A percentile compares a stretch with the other conserved stretches of the same genome.
phyloP scores from a whole-genome alignment of 2,113 vertebrate genomes.

The Zingel zingel region DNA sequence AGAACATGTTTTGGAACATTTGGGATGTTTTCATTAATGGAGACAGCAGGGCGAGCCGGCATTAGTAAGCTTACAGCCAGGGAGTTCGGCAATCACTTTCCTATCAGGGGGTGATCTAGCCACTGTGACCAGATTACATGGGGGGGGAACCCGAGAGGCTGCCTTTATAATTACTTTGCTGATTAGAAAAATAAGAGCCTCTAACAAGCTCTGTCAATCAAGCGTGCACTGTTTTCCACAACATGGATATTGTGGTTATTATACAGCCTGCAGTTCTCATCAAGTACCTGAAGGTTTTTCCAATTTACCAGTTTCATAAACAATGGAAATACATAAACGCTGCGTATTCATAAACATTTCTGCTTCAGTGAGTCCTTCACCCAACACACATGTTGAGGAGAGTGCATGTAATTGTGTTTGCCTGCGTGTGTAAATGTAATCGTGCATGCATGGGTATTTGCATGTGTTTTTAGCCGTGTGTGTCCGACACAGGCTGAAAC shows the following conservation, averaged over 20 bases:
- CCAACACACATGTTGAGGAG: slow-evolving; percentile 19
- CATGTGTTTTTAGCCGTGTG: slow-evolving; percentile 39
- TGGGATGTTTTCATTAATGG: slow-evolving; percentile 57
- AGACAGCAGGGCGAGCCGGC: slow-evolving; percentile 44
- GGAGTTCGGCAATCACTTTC: slow-evolving; percentile 69
- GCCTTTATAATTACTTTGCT: slow-evolving; percentile 80
- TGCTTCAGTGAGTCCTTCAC: slow-evolving; percentile 36
- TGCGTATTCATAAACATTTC: slow-evolving; percentile 62
- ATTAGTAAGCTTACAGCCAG: slow-evolving; percentile 44
- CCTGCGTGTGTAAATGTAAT: slow-evolving; percentile 2
- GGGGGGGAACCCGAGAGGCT: slow-evolving; percentile 73
- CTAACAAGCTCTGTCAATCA: slow-evolving; percentile 81
- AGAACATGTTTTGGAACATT: slow-evolving; percentile 2
- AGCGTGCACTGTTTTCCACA: slow-evolving; percentile 51
- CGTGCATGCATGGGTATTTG: slow-evolving; percentile 33
- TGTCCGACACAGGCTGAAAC: slow-evolving; percentile 36
- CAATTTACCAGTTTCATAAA: slow-evolving; percentile 58
- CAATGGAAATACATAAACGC: slow-evolving; percentile 42
- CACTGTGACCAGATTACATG: slow-evolving; percentile 79
- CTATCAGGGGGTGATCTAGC: slow-evolving; percentile 75
- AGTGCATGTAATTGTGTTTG: slow-evolving; percentile 13
- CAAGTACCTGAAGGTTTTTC: slow-evolving; percentile 30
- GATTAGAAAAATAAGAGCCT: slow-evolving; percentile 81
- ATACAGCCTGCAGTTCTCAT: slow-evolving; percentile 17
- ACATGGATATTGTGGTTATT: too few species aligned